Base-by-base conservation (phyloP, 2,113 vertebrate genomes). In the Marmota monax region DNA sequence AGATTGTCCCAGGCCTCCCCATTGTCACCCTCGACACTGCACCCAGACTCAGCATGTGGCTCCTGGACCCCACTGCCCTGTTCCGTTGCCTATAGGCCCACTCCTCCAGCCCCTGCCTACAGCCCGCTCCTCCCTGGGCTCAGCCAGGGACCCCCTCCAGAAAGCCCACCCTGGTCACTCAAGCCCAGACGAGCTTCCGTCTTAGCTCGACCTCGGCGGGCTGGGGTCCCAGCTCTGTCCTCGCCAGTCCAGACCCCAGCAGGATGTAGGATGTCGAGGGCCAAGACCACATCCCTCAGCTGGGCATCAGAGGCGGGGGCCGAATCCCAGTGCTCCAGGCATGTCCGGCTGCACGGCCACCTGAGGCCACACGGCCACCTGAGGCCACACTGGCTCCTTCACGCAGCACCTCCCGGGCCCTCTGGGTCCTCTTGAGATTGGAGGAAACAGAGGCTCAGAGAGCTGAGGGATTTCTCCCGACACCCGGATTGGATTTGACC, bases 341-440 rank as follows among this genome's bases (percentile, higher is more conserved):
- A 20, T 0, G 42, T 22, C 16, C 2, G 0, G 45, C 23, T 0
- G 58, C 53, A 3, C 0, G 20, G 2, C 37, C 69, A 0, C 0
- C 1, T 0, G 11, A 32, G 0, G 45, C 23, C 0, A 51, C 53
- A 3, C 0, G 39, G 39, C 39, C 39, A 39, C 39, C 39, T 4
- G 39, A 4, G 39, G 39, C 39, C 0, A 34, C 0, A 53, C 22
- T 45, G 79, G 48, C 51, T 61, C 20, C 22, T 16, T 2, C 4
- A 0, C 16, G 9, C 16, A 4, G 27, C 4, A 1, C 42, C 65
- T 61, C 39, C 73, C 32, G 5, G 0, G 4, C 73, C 77, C 22
- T 67, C 42, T 20, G 1, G 0, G 53, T 8, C 61, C 18, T 13
- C 78, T 61, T 78, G 90, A 34, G 18, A 10, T 32, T 10, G 53